Evolutionary conservation across 2,888 invertebrate genomes (phyloP).

Genomic region (Amorpha juglandis): DNA sequence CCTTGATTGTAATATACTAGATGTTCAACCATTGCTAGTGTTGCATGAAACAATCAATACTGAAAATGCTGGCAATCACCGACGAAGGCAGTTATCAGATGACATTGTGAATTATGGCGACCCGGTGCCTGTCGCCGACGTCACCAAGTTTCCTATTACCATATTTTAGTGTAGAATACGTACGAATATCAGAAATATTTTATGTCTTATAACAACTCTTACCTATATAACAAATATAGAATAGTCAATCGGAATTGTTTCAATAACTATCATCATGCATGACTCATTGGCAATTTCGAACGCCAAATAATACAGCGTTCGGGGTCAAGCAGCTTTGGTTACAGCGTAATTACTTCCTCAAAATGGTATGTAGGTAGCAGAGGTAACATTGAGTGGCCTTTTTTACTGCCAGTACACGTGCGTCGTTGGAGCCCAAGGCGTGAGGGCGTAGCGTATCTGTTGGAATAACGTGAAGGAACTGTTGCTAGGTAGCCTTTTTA

Average conservation of each 20-base stretch:
- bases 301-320: conserved; percentile 38
- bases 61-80: conserved; percentile 60
- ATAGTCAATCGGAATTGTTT: conserved; percentile 4
- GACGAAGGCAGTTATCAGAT: conserved; percentile 59
- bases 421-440: conserved; percentile 47
- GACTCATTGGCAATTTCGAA: conserved; percentile 24
- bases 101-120: conserved; percentile 65
- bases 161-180: conserved; percentile 53
- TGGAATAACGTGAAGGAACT: conserved; percentile 63
- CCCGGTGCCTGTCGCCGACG: conserved; percentile 68
- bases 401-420: conserved; percentile 21
- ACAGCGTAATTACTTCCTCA: conserved; percentile 63
- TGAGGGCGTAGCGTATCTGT: conserved; percentile 57
- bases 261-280: conserved; percentile 11
- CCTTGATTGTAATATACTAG: too few relatives aligned
- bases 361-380: conserved; percentile 37
- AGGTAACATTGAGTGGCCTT: conserved; percentile 6
- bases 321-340: conserved; percentile 59
- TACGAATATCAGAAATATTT: conserved; percentile 11
- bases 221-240: conserved; percentile 2
- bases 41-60: conserved; percentile 54
- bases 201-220: neutral
- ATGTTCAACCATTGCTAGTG: neutral
- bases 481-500: conserved; percentile 56
- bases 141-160: conserved; percentile 62